Evolutionary conservation across 2,888 invertebrate species (phyloP).

Genomic region (Leucoma salicis): DNA sequence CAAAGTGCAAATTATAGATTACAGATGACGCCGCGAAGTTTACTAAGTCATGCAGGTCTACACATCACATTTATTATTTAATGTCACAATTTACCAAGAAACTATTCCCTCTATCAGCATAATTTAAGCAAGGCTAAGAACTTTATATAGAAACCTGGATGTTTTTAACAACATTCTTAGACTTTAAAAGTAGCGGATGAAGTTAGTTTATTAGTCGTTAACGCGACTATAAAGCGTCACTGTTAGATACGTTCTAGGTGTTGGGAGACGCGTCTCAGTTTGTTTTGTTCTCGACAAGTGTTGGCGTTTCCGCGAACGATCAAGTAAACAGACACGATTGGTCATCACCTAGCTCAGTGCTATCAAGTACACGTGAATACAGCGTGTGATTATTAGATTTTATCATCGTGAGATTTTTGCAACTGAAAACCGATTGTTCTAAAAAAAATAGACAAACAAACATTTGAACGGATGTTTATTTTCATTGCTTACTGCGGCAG

Average conservation of each 20-base stretch:
- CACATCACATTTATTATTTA: too few relatives aligned
- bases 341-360: conserved; percentile 23
- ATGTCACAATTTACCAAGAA: too few relatives aligned
- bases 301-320: conserved; percentile 27
- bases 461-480: too few relatives aligned
- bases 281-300: conserved; percentile 32
- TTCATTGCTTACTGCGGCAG: too few relatives aligned
- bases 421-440: too few relatives aligned
- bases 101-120: too few relatives aligned
- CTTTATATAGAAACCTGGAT: too few relatives aligned
- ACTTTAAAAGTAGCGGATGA: conserved; percentile 34
- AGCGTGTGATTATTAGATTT: conserved; percentile 5
- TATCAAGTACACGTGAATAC: conserved; percentile 16
- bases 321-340: conserved; percentile 29
- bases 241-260: conserved; percentile 1
- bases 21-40: too few relatives aligned
- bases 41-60: too few relatives aligned
- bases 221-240: conserved; percentile 11
- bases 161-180: conserved; percentile 11
- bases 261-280: conserved; percentile 14
- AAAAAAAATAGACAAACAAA: too few relatives aligned
- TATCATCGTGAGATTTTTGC: not conserved
- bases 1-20: too few relatives aligned
- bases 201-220: conserved; percentile 35
- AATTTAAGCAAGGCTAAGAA: too few relatives aligned